phyloP scores from a whole-genome alignment of 2,113 vertebrate species.

The Cebidichthys violaceus region DNA sequence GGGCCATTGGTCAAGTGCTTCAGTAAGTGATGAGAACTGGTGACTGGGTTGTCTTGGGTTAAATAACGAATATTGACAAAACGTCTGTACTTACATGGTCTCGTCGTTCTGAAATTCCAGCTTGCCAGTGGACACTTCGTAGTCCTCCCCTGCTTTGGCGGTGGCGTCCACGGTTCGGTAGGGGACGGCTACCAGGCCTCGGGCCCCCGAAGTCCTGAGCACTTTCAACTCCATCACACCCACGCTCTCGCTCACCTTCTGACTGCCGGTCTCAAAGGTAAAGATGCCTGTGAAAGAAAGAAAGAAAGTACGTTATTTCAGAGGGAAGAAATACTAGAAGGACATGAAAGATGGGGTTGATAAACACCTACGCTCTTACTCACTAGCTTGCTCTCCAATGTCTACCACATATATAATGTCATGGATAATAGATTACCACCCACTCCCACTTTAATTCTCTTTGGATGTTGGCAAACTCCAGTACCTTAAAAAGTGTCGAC shows the following conservation, averaged over 20 bases:
- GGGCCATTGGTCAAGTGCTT: not conserved
- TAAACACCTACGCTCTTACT: conserved; percentile 35
- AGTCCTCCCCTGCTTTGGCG: conserved; percentile 86
- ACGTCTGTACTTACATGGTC: conserved; percentile 85
- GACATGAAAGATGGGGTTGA: conserved; percentile 25
- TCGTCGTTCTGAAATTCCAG: conserved; percentile 89
- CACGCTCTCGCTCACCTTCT: conserved; percentile 87
- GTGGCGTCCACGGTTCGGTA: conserved; percentile 84
- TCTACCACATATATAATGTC: conserved; percentile 2
- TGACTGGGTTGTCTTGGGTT: not conserved
- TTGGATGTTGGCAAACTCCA: conserved; percentile 33
- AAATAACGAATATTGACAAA: not conserved
- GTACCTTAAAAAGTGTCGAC: not conserved
- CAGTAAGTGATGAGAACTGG: not conserved
- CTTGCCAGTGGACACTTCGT: conserved; percentile 81
- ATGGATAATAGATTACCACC: conserved; percentile 46
- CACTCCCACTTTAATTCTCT: conserved; percentile 55
- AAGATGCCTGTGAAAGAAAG: conserved; percentile 82
- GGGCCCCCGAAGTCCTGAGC: conserved; percentile 86
- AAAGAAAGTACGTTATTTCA: not conserved
- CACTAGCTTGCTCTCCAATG: conserved; percentile 26
- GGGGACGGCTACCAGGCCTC: conserved; percentile 86
- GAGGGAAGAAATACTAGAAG: not conserved
- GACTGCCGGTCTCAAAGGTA: conserved; percentile 82
- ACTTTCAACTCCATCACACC: conserved; percentile 88